These are phyloP conservation scores for Strongylocentrotus purpuratus DNA, from an alignment of 35 echinoderm and acorn worm genomes.

Conservation along the genomic window DNA sequence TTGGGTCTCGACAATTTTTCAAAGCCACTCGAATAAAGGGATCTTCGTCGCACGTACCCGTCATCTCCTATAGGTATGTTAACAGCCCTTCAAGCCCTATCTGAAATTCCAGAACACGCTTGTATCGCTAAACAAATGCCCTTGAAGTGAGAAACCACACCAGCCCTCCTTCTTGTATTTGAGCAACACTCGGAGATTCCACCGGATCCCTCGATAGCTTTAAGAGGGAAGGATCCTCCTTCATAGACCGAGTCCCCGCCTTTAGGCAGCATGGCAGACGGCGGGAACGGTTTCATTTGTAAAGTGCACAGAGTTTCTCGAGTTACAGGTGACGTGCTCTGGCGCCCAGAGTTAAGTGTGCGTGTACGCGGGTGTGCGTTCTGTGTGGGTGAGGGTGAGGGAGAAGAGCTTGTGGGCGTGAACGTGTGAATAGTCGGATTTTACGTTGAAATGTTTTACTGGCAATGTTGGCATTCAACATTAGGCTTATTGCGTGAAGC, in stretches of 20 bases:
- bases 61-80: background rate
- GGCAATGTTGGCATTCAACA: background rate
- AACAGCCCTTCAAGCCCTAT: background rate
- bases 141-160: constrained; percentile 8
- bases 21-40: background rate
- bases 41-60: background rate
- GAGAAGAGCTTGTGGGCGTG: too few relatives aligned
- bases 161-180: background rate
- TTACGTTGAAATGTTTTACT: background rate
- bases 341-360: background rate
- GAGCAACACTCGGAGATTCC: background rate
- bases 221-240: background rate
- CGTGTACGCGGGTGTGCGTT: background rate
- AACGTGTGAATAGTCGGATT: background rate
- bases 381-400: background rate
- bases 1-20: background rate
- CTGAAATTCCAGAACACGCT: background rate
- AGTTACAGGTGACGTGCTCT: background rate
- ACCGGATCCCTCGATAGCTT: background rate
- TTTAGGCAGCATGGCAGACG: background rate
- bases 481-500: too few relatives aligned
- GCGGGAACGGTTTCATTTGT: constrained; percentile 13
- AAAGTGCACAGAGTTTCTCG: constrained; percentile 5
- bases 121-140: constrained; percentile 17
- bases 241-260: background rate